A percentile compares a stretch with the other conserved stretches of the same genome.
phyloP scores from a whole-genome alignment of 2,797 vertebrate species.

The Eulemur albifrons region DNA sequence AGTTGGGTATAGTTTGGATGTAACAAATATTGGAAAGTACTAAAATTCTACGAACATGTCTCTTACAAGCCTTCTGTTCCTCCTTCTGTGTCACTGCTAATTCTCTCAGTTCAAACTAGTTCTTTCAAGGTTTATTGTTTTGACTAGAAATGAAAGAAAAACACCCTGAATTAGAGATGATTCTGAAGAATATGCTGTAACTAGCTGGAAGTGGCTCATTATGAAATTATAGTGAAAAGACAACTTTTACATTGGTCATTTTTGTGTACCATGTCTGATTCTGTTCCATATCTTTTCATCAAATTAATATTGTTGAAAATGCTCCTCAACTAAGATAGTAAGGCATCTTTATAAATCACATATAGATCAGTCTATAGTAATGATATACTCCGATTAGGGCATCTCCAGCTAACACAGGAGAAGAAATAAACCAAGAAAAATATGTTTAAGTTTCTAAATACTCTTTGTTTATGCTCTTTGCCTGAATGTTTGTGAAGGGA shows the following conservation, averaged over 20 bases:
- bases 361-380: background rate
- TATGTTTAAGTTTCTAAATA: background rate
- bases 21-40: background rate
- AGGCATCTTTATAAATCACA: background rate
- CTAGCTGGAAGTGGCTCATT: background rate
- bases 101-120: background rate
- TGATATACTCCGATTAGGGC: background rate
- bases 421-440: background rate
- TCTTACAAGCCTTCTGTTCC: background rate
- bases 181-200: background rate
- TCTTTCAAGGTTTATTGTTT: background rate
- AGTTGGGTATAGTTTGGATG: background rate
- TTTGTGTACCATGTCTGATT: background rate
- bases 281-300: background rate
- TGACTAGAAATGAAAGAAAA: background rate
- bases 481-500: background rate
- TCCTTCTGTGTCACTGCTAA: background rate
- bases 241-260: background rate
- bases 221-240: background rate
- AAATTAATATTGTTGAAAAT: background rate
- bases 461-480: background rate
- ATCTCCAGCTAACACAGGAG: background rate
- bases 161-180: background rate
- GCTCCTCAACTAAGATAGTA: background rate
- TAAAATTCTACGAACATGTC: background rate